phyloP scores from a whole-genome alignment of 2,797 vertebrate genomes.

The Sebastiscus albofasciatus region DNA sequence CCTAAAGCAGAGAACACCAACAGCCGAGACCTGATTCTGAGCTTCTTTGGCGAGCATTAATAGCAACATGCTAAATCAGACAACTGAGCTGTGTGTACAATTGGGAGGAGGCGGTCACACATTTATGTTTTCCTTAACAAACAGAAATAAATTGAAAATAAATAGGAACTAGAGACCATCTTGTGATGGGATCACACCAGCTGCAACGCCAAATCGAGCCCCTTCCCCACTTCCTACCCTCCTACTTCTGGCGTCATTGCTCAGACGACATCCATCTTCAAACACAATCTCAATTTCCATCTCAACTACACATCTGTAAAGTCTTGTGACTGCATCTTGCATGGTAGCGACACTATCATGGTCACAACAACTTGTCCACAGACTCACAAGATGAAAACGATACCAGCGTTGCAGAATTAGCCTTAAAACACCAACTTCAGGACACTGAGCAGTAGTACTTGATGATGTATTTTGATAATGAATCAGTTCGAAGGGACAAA shows the following conservation, averaged over 20 bases:
- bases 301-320: background rate
- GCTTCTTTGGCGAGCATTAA: too few species aligned
- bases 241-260: too few species aligned
- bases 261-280: too few species aligned
- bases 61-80: too few species aligned
- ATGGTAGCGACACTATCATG: background rate
- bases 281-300: background rate
- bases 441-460: background rate
- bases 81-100: too few species aligned
- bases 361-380: background rate
- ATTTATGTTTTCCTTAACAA: background rate
- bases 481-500: slow-evolving; percentile 18
- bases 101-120: background rate
- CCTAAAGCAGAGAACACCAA: too few species aligned
- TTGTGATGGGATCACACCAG: background rate
- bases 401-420: background rate
- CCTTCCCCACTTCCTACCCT: too few species aligned
- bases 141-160: background rate
- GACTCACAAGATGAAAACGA: background rate
- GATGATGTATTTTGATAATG: background rate
- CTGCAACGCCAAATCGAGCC: background rate
- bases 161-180: too few species aligned
- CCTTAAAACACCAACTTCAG: background rate
- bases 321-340: background rate
- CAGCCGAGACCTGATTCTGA: too few species aligned